These are phyloP conservation scores for Chrosomus eos DNA, from an alignment of 2,797 vertebrate genomes.

Conservation along the genomic window DNA sequence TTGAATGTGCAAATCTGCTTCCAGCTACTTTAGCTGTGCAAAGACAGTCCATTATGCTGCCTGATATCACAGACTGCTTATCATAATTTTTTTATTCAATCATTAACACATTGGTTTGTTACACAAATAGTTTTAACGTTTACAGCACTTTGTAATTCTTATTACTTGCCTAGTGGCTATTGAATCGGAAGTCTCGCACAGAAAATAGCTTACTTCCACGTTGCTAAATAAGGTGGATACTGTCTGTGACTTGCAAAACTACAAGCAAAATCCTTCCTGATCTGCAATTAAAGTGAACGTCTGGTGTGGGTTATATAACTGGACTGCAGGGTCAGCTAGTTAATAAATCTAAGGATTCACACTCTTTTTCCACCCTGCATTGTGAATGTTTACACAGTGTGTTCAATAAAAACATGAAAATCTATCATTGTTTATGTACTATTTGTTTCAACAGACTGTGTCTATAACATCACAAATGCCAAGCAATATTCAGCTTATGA, in stretches of 20 bases:
- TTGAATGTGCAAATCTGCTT: background rate
- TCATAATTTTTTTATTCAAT: background rate
- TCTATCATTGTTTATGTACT: background rate
- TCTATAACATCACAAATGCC: background rate
- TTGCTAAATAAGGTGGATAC: background rate
- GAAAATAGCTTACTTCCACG: background rate
- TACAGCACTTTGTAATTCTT: background rate
- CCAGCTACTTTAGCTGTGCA: background rate
- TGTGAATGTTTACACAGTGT: slow-evolving; percentile 4
- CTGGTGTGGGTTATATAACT: background rate
- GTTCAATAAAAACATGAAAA: slow-evolving; percentile 15
- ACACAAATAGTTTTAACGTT: background rate
- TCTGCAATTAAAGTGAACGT: background rate
- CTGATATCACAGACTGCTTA: background rate
- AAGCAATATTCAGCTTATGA: slow-evolving; percentile 19
- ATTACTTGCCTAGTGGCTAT: background rate
- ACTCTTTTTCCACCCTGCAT: background rate
- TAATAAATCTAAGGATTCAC: background rate
- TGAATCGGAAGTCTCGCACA: background rate
- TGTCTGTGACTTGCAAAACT: background rate
- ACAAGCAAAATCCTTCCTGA: background rate
- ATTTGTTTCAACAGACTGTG: slow-evolving; percentile 2
- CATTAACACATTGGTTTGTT: background rate
- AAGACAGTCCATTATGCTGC: background rate
- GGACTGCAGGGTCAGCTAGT: background rate